Evolutionary conservation across 2,888 invertebrate genomes (phyloP).

Genomic region (Melikaiella ostensackeni): DNA sequence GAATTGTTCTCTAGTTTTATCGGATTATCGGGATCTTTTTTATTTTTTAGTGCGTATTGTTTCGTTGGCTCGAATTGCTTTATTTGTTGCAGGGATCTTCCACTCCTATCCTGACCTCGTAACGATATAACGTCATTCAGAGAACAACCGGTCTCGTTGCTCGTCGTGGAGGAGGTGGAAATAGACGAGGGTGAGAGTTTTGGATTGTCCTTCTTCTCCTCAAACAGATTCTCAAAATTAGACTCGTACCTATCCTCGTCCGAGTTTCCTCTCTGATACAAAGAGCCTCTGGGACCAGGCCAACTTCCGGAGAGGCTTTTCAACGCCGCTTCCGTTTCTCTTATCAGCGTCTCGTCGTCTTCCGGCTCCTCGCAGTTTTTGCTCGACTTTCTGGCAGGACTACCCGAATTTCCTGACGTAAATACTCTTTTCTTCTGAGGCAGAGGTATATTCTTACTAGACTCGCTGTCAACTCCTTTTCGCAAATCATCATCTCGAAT

Average conservation of each 20-base stretch:
- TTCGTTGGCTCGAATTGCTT: slow-evolving; percentile 67
- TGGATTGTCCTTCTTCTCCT: slow-evolving; percentile 85
- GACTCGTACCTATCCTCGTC: slow-evolving; percentile 84
- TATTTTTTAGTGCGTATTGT: slow-evolving; percentile 59
- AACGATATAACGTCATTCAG: slow-evolving; percentile 83
- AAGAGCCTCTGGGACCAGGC: slow-evolving; percentile 84
- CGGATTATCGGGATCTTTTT: slow-evolving; percentile 74
- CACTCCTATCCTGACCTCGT: slow-evolving; percentile 73
- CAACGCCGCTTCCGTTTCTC: slow-evolving; percentile 92
- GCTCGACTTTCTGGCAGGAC: slow-evolving; percentile 75
- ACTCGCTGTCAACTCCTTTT: slow-evolving; percentile 70
- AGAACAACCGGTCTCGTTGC: slow-evolving; percentile 81
- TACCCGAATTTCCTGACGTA: slow-evolving; percentile 76
- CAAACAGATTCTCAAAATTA: slow-evolving; percentile 90
- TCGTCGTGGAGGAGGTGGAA: slow-evolving; percentile 80
- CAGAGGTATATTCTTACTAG: slow-evolving; percentile 76
- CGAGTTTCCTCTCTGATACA: slow-evolving; percentile 82
- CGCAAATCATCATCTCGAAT: slow-evolving; percentile 73
- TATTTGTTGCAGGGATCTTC: slow-evolving; percentile 61
- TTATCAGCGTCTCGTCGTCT: slow-evolving; percentile 90
- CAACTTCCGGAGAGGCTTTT: slow-evolving; percentile 93
- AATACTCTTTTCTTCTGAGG: slow-evolving; percentile 82
- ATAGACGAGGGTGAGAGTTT: slow-evolving; percentile 84
- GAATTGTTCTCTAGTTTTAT: slow-evolving; percentile 79
- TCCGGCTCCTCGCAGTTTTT: slow-evolving; percentile 78